These are phyloP conservation scores for Gasteruption jaculator DNA, from an alignment of 2,888 invertebrate species.

Conservation along the genomic window DNA sequence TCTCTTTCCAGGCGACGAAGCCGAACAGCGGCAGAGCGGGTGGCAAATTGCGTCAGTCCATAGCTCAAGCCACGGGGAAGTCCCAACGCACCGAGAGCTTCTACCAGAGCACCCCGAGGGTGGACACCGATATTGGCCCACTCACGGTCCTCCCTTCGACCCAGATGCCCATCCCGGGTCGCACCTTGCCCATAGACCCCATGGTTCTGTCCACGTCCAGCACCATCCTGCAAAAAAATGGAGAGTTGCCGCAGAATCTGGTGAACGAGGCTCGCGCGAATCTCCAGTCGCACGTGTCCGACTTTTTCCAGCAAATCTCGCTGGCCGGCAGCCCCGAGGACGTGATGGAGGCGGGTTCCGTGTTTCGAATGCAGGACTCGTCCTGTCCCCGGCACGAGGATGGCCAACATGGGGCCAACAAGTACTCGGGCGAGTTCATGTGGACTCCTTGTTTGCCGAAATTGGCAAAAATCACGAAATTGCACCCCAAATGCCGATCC, in stretches of 20 bases:
- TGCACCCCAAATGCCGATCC: slow-evolving; percentile 39
- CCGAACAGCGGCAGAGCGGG: slow-evolving; percentile 44
- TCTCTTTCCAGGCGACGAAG: slow-evolving; percentile 43
- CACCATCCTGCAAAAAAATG: slow-evolving; percentile 28
- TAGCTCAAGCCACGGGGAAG: slow-evolving; percentile 30
- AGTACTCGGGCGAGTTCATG: slow-evolving; percentile 24
- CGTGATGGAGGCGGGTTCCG: slow-evolving; percentile 45
- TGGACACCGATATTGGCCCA: slow-evolving; percentile 47
- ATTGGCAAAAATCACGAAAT: slow-evolving; percentile 40
- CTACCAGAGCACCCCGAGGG: slow-evolving; percentile 47
- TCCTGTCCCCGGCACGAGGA: slow-evolving; percentile 28
- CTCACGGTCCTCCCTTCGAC: slow-evolving; percentile 35
- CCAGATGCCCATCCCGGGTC: slow-evolving; percentile 28
- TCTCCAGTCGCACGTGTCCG: slow-evolving; percentile 47
- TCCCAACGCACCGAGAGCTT: slow-evolving; percentile 41
- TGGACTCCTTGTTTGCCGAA: slow-evolving; percentile 37
- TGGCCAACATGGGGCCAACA: slow-evolving; percentile 21
- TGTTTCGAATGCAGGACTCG: slow-evolving; percentile 32
- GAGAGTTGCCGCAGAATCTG: slow-evolving; percentile 42
- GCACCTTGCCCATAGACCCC: slow-evolving; percentile 40
- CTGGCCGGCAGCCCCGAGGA: slow-evolving; percentile 49
- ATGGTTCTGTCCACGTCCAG: slow-evolving; percentile 27
- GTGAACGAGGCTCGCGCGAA: slow-evolving; percentile 44
- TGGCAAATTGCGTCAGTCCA: too few relatives aligned
- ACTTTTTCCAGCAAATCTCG: slow-evolving; percentile 48